Conservation (phyloP, 35 echinoderm and acorn worm species). For the Hemicentrotus pulcherrimus region DNA sequence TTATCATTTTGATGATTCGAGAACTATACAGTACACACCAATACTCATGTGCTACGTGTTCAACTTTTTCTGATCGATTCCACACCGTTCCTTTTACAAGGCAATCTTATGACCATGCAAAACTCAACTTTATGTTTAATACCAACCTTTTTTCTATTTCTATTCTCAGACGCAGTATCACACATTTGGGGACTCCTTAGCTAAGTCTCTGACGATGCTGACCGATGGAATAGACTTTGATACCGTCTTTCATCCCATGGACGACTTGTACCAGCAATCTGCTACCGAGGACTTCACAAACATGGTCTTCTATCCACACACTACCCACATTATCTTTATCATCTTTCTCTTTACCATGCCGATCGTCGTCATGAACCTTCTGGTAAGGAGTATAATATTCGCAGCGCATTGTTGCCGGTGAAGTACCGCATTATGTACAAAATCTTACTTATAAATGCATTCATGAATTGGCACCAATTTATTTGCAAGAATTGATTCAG, state of each 20-base stretch:
- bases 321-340: background rate
- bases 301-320: background rate
- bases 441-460: too few relatives aligned
- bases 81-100: too few relatives aligned
- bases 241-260: background rate
- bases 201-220: background rate
- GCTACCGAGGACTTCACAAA: background rate
- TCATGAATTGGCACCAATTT: too few relatives aligned
- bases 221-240: background rate
- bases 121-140: too few relatives aligned
- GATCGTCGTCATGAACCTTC: slow-evolving; percentile 10
- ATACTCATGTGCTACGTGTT: too few relatives aligned
- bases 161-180: background rate
- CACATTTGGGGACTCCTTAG: background rate
- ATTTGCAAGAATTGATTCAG: too few relatives aligned
- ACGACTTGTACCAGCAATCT: background rate
- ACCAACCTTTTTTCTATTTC: background rate
- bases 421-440: too few relatives aligned
- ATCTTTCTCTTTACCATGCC: background rate
- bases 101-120: too few relatives aligned
- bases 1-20: too few relatives aligned
- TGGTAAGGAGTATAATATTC: background rate
- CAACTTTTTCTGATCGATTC: too few relatives aligned
- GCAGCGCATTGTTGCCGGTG: too few relatives aligned
- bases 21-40: too few relatives aligned